phyloP scores from a whole-genome alignment of 2,888 invertebrate species.

The Augiades crinisus region DNA sequence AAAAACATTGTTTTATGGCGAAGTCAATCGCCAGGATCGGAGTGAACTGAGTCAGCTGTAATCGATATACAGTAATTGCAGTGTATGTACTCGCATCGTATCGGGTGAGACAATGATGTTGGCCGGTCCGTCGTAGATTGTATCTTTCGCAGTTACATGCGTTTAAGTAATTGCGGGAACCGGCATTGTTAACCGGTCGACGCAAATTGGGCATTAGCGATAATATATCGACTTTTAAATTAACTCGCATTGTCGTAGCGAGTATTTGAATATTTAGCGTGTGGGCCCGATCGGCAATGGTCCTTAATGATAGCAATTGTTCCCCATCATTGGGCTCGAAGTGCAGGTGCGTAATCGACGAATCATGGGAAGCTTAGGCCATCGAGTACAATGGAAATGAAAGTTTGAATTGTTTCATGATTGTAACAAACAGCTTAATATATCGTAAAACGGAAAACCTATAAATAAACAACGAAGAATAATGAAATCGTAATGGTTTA shows the following conservation, averaged over 20 bases:
- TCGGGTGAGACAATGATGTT: slow-evolving; percentile 69
- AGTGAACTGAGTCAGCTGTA: slow-evolving; percentile 68
- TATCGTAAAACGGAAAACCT: not conserved
- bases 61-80: slow-evolving; percentile 76
- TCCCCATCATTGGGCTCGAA: slow-evolving; percentile 71
- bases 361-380: slow-evolving; percentile 32
- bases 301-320: slow-evolving; percentile 77
- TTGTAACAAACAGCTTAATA: slow-evolving; percentile 22
- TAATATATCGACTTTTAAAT: slow-evolving; percentile 78
- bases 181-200: slow-evolving; percentile 75
- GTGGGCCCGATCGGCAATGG: slow-evolving; percentile 64
- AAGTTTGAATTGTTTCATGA: slow-evolving; percentile 21
- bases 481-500: not conserved
- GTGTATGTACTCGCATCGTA: slow-evolving; percentile 56
- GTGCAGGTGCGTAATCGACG: slow-evolving; percentile 61
- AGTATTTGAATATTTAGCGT: slow-evolving; percentile 75
- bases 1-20: slow-evolving; percentile 68
- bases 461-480: not conserved
- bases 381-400: slow-evolving; percentile 14
- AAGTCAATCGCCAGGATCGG: slow-evolving; percentile 66
- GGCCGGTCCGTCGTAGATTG: slow-evolving; percentile 62
- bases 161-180: slow-evolving; percentile 81
- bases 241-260: slow-evolving; percentile 70
- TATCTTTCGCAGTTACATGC: slow-evolving; percentile 76
- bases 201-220: slow-evolving; percentile 80